Evolutionary conservation across 2,797 vertebrate species (phyloP).

Genomic region (Glossophaga mutica): DNA sequence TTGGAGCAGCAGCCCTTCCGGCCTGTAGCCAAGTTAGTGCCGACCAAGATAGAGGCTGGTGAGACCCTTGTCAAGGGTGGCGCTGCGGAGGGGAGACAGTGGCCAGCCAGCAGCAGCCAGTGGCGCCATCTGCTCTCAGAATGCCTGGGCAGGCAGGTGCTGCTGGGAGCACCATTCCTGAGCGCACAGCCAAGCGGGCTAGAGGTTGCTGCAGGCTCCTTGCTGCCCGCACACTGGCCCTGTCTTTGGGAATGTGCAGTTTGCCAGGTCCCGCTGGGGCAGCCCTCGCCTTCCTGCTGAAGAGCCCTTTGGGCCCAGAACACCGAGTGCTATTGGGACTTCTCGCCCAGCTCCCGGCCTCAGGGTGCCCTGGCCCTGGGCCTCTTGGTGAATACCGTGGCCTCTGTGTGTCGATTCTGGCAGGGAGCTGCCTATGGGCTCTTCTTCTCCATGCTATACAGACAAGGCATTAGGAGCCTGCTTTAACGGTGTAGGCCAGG

Average conservation of each 20-base stretch:
- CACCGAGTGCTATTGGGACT: not conserved
- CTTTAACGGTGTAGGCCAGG: not conserved
- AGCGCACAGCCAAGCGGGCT: not conserved
- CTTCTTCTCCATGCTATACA: not conserved
- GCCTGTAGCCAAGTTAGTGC: not conserved
- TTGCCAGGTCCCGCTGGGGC: not conserved
- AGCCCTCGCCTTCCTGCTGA: not conserved
- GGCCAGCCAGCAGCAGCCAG: not conserved
- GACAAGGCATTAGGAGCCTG: not conserved
- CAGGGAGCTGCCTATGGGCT: not conserved
- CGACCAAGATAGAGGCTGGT: not conserved
- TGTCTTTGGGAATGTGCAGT: not conserved
- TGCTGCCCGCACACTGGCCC: not conserved
- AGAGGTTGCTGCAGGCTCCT: not conserved
- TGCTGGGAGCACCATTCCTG: not conserved
- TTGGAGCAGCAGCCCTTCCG: too few species aligned
- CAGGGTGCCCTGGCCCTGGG: not conserved
- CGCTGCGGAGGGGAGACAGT: not conserved
- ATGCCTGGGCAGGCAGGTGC: too few species aligned
- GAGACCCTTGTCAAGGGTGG: not conserved
- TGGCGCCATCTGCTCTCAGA: not conserved
- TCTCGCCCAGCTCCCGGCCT: not conserved
- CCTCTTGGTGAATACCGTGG: not conserved
- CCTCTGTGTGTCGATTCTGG: not conserved
- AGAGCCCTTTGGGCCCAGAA: accelerated